Evolutionary conservation across 2,797 vertebrate genomes (phyloP).

Genomic region (Propithecus perrieri): DNA sequence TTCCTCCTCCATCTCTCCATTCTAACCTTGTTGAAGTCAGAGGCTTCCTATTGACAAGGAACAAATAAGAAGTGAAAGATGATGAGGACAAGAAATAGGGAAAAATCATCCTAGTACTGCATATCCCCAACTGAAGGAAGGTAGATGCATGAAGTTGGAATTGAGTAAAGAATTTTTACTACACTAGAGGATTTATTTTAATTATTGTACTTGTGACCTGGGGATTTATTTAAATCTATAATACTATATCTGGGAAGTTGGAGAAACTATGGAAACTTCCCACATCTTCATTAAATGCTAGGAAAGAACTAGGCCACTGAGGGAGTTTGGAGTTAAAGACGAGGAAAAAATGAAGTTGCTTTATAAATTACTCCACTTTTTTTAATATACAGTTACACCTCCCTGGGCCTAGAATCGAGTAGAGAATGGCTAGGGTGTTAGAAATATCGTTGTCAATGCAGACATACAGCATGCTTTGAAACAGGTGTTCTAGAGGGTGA

Average conservation of each 20-base stretch:
- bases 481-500: neutral
- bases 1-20: neutral
- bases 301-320: neutral
- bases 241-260: neutral
- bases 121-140: neutral
- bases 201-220: neutral
- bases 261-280: neutral
- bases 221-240: neutral
- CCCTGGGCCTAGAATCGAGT: neutral
- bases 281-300: neutral
- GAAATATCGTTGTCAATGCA: neutral
- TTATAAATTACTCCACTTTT: neutral
- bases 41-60: neutral
- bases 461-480: neutral
- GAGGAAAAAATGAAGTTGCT: neutral
- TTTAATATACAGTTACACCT: neutral
- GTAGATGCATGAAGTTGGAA: neutral
- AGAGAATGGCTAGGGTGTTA: neutral
- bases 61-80: neutral
- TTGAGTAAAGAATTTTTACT: neutral
- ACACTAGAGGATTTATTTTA: neutral
- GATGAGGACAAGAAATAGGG: neutral
- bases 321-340: constrained; percentile 22
- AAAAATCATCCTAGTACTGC: neutral
- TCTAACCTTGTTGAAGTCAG: neutral